Percentiles rank a stretch among this genome's conserved stretches.
Evolutionary conservation across 2,113 vertebrate species (phyloP).

Genomic region (Gadus chalcogrammus): DNA sequence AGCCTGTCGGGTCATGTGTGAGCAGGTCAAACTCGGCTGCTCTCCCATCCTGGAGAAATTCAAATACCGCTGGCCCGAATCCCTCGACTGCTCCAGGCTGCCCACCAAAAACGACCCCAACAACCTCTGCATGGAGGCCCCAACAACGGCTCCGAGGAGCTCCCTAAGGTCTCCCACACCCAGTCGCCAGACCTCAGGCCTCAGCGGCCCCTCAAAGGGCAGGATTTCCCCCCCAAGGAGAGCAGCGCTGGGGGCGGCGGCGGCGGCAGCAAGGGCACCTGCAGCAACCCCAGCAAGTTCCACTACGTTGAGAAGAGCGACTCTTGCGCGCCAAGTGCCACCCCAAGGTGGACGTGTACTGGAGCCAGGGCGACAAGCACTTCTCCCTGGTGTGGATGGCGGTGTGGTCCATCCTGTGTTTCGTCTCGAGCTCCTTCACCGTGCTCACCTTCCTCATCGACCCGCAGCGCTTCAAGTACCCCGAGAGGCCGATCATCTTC

Average conservation of each 20-base stretch:
- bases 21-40: slow-evolving; percentile 91
- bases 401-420: slow-evolving; percentile 93
- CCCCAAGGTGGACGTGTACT: slow-evolving; percentile 92
- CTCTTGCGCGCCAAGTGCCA: slow-evolving; percentile 92
- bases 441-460: slow-evolving; percentile 96
- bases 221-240: slow-evolving; percentile 78
- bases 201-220: slow-evolving; percentile 76
- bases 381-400: slow-evolving; percentile 93
- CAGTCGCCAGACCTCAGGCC: slow-evolving; percentile 85
- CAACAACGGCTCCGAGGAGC: slow-evolving; percentile 87
- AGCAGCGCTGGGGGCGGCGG: slow-evolving; percentile 12
- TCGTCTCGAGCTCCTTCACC: slow-evolving; percentile 94
- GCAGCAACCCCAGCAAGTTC: slow-evolving; percentile 90
- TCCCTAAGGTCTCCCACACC: slow-evolving; percentile 81
- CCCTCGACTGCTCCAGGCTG: slow-evolving; percentile 88
- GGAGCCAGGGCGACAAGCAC: slow-evolving; percentile 90
- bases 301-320: slow-evolving; percentile 93
- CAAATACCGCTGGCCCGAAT: slow-evolving; percentile 92
- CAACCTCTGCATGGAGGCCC: slow-evolving; percentile 97
- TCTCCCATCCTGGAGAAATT: slow-evolving; percentile 94
- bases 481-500: slow-evolving; percentile 96
- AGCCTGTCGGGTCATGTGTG: slow-evolving; percentile 94
- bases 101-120: slow-evolving; percentile 97
- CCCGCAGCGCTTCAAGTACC: slow-evolving; percentile 93
- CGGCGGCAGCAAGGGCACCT: slow-evolving; percentile 62